Evolutionary conservation across 2,888 invertebrate species (phyloP).

Genomic region (Harpalus rubripes): DNA sequence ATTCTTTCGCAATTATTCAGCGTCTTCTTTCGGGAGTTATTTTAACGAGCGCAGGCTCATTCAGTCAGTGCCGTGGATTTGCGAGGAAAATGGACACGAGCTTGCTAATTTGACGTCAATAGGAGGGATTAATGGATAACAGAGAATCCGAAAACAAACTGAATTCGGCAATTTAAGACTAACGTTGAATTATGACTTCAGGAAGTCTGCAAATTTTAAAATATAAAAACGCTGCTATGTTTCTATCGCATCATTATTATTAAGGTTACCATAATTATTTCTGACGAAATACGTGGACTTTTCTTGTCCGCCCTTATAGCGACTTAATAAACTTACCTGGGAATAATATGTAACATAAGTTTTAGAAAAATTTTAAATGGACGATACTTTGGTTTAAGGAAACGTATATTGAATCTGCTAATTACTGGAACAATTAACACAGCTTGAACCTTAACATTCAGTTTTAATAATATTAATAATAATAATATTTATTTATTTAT

Average conservation of each 20-base stretch:
- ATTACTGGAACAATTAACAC: too few species aligned
- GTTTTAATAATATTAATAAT: too few species aligned
- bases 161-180: neutral
- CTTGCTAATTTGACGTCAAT: conserved; percentile 2
- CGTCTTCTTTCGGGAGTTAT: conserved; percentile 52
- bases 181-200: neutral
- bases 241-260: neutral
- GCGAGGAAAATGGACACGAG: neutral
- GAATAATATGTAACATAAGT: too few species aligned
- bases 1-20: conserved; percentile 56
- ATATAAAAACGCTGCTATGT: neutral
- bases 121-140: conserved; percentile 22
- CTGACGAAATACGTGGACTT: too few species aligned
- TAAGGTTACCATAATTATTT: neutral
- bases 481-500: too few species aligned
- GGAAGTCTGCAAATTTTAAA: neutral
- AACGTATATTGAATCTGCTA: too few species aligned
- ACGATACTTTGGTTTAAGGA: too few species aligned
- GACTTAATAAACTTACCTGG: too few species aligned
- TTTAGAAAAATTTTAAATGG: too few species aligned
- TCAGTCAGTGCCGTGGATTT: neutral
- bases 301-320: too few species aligned
- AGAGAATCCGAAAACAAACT: conserved; percentile 29
- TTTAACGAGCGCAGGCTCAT: conserved; percentile 25
- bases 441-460: too few species aligned